phyloP scores from a whole-genome alignment of 2,113 vertebrate genomes.

The Malurus cyaneus region DNA sequence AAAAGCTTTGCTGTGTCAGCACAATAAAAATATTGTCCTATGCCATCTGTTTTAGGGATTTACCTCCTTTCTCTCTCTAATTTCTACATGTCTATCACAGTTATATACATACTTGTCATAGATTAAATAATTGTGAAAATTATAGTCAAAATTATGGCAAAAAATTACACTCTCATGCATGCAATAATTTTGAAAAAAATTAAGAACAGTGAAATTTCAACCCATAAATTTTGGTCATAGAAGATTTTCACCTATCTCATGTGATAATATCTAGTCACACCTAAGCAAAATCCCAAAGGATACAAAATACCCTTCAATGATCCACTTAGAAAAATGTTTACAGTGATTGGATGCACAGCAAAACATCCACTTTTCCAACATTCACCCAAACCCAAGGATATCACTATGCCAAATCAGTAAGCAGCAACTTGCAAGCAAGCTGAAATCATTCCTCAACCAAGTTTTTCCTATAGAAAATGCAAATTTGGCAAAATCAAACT shows the following conservation, averaged over 20 bases:
- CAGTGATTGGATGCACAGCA: not conserved
- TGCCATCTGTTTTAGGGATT: not conserved
- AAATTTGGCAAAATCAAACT: not conserved
- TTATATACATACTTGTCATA: not conserved
- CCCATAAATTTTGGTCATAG: not conserved
- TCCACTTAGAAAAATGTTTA: rapidly evolving
- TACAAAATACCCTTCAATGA: not conserved
- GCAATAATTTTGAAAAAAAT: not conserved
- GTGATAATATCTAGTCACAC: not conserved
- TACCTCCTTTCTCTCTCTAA: not conserved
- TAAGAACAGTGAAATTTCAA: not conserved
- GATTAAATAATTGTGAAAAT: not conserved
- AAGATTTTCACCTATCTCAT: not conserved
- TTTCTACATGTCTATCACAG: not conserved
- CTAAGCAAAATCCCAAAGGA: not conserved
- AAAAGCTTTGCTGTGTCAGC: not conserved
- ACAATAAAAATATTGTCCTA: not conserved
- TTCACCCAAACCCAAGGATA: not conserved
- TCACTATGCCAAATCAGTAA: not conserved
- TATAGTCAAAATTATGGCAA: not conserved
- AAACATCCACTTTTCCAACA: not conserved
- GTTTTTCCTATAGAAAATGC: not conserved
- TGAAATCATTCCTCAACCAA: not conserved
- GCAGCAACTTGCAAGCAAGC: not conserved
- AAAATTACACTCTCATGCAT: rapidly evolving